A percentile compares a stretch with the other conserved stretches of the same genome.
phyloP scores from a whole-genome alignment of 2,797 vertebrate species.

The Diglossa cyanea region DNA sequence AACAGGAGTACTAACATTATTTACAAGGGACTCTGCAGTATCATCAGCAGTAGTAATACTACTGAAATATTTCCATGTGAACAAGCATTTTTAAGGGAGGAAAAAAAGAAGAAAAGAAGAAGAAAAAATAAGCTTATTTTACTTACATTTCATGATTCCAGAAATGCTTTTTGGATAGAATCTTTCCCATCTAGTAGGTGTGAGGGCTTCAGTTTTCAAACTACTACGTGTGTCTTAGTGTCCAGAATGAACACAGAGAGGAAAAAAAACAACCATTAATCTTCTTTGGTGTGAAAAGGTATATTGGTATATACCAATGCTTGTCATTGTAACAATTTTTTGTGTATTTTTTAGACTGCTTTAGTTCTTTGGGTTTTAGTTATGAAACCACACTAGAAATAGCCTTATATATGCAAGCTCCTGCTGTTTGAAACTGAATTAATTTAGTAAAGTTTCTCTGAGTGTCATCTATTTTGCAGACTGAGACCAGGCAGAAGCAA shows the following conservation, averaged over 20 bases:
- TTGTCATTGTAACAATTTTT: not conserved
- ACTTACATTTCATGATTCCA: not conserved
- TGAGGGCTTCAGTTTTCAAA: not conserved
- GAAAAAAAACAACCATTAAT: fast-evolving
- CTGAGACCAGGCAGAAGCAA: not conserved
- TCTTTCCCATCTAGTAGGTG: not conserved
- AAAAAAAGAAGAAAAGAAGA: fast-evolving
- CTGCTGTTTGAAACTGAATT: not conserved
- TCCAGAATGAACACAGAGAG: not conserved
- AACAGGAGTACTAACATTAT: not conserved
- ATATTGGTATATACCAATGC: not conserved
- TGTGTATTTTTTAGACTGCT: not conserved
- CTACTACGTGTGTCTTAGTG: not conserved
- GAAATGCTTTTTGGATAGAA: not conserved
- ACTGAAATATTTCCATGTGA: not conserved
- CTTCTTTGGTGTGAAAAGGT: not conserved
- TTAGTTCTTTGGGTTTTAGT: not conserved
- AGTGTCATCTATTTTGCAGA: not conserved
- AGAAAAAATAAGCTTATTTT: not conserved
- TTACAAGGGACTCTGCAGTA: not conserved
- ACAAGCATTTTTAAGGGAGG: not conserved
- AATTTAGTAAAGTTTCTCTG: not conserved
- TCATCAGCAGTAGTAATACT: not conserved
- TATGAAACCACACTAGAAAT: not conserved
- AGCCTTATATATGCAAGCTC: not conserved